phyloP scores from a whole-genome alignment of 2,113 vertebrate genomes.

The Trinectes maculatus region DNA sequence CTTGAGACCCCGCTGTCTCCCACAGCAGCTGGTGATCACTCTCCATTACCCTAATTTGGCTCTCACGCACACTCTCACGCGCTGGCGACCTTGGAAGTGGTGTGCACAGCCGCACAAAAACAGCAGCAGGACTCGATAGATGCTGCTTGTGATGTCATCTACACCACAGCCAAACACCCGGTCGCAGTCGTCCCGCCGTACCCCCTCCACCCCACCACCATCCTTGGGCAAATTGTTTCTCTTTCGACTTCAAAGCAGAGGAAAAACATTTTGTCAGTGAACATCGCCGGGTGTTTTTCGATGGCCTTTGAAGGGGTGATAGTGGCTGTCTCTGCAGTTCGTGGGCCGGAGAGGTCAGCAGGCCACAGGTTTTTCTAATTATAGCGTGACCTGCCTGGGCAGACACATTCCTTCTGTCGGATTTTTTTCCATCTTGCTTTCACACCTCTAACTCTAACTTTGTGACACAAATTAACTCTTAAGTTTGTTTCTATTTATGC shows the following conservation, averaged over 20 bases:
- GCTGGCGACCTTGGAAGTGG: conserved; percentile 59
- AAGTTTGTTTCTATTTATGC: conserved; percentile 11
- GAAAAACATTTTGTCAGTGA: conserved; percentile 66
- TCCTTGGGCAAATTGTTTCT: conserved; percentile 20
- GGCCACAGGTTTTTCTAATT: conserved; percentile 75
- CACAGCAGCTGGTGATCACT: conserved; percentile 24
- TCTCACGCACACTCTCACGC: conserved; percentile 22
- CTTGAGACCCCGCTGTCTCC: conserved; percentile 24
- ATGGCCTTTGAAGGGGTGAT: conserved; percentile 60
- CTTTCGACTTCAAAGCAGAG: conserved; percentile 61
- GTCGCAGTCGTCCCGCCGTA: conserved; percentile 2
- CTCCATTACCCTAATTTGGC: conserved; percentile 38
- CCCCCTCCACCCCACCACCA: background rate
- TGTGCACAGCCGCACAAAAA: conserved; percentile 54
- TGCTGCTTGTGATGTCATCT: conserved; percentile 60
- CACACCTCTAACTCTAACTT: conserved; percentile 29
- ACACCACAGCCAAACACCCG: conserved; percentile 10
- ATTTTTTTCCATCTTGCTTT: conserved; percentile 51
- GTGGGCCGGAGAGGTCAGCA: conserved; percentile 63
- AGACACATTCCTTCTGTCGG: conserved; percentile 69
- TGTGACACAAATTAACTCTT: conserved; percentile 24
- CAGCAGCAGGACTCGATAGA: conserved; percentile 41
- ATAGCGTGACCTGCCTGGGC: conserved; percentile 54
- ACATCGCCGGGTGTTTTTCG: conserved; percentile 53
- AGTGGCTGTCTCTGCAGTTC: conserved; percentile 54